phyloP scores from a whole-genome alignment of 2,797 vertebrate species.

The Morelia viridis region DNA sequence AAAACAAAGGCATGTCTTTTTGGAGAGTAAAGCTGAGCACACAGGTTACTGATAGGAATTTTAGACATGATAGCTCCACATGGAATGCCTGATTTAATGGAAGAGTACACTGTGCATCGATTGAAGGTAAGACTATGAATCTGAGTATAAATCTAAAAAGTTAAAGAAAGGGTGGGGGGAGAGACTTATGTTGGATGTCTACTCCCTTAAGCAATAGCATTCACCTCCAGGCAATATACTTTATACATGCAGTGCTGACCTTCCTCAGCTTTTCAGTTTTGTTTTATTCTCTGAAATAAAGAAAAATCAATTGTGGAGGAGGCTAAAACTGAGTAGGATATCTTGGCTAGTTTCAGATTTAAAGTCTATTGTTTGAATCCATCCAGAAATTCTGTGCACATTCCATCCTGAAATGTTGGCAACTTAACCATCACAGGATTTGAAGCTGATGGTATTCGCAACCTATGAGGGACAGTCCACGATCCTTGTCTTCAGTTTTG shows the following conservation, averaged over 20 bases:
- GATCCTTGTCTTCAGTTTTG: not conserved
- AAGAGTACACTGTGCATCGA: not conserved
- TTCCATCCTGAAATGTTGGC: not conserved
- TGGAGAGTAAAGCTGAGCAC: constrained; percentile 1
- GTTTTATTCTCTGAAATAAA: not conserved
- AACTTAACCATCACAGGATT: not conserved
- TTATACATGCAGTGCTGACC: not conserved
- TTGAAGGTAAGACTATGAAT: constrained; percentile 15
- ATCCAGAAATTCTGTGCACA: not conserved
- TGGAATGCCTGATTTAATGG: not conserved
- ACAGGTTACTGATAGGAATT: not conserved
- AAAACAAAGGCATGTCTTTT: not conserved
- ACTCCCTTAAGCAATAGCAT: not conserved
- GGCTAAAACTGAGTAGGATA: accelerated
- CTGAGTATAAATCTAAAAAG: not conserved
- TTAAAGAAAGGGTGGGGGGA: not conserved
- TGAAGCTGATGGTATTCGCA: not conserved
- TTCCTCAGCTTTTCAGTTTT: constrained; percentile 8
- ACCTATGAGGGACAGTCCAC: not conserved
- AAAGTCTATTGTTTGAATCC: not conserved
- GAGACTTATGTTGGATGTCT: not conserved
- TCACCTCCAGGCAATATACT: constrained; percentile 11
- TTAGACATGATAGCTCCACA: not conserved
- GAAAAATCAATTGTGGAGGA: not conserved
- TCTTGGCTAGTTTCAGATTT: not conserved